Evolutionary conservation across 2,797 vertebrate species (phyloP).

Genomic region (Gila robusta): DNA sequence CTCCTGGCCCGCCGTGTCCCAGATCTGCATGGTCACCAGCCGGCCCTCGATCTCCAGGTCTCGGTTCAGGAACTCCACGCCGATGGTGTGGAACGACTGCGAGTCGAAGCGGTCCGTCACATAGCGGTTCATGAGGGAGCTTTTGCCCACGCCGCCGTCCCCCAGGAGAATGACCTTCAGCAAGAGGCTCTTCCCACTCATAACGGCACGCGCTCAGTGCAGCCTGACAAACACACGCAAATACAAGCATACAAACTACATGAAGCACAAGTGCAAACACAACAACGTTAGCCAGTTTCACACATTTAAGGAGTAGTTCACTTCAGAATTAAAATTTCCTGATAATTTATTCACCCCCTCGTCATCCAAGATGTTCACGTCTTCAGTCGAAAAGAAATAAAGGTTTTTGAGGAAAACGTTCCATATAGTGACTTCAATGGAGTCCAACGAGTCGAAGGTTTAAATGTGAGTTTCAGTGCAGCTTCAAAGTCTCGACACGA

Average conservation of each 20-base stretch:
- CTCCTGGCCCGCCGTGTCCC: conserved; percentile 98
- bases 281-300: not conserved
- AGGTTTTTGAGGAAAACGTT: too few species aligned
- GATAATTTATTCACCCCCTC: too few species aligned
- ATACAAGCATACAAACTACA: not conserved
- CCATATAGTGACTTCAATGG: too few species aligned
- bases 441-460: too few species aligned
- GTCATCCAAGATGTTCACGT: too few species aligned
- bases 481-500: too few species aligned
- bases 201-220: conserved; percentile 71
- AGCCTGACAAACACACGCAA: conserved; percentile 64
- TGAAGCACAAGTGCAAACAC: conserved; percentile 14
- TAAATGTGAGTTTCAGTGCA: too few species aligned
- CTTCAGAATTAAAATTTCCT: too few species aligned
- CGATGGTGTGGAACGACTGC: conserved; percentile 97
- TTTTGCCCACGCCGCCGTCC: conserved; percentile 98
- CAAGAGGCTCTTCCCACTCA: conserved; percentile 95
- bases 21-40: conserved; percentile 96
- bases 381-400: too few species aligned
- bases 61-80: conserved; percentile 97
- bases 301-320: not conserved
- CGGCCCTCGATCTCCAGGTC: conserved; percentile 96
- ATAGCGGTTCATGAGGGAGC: conserved; percentile 98
- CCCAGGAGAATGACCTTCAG: conserved; percentile 96
- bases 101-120: conserved; percentile 98